Conservation (phyloP, 1,140 invertebrate genomes). For the Chironomus striatipennis region DNA sequence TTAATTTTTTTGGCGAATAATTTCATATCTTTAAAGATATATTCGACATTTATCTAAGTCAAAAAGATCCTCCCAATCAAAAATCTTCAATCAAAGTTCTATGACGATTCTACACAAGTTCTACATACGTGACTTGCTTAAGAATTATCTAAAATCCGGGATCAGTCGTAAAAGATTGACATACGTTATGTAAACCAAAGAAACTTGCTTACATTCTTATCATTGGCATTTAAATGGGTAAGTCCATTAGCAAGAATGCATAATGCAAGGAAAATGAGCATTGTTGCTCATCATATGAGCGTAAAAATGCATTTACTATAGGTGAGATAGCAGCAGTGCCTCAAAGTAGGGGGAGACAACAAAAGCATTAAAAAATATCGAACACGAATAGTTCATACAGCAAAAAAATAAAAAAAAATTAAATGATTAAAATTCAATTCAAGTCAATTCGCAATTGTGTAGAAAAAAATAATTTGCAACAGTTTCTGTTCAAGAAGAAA, state of each 20-base stretch:
- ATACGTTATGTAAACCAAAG: not conserved
- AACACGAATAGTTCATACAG: no score
- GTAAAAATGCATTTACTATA: no score
- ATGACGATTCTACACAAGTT: not conserved
- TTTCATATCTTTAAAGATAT: no score
- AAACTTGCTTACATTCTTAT: not conserved
- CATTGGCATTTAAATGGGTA: not conserved
- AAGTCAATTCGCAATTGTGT: not conserved
- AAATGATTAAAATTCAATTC: not conserved
- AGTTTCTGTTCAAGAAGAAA: not conserved
- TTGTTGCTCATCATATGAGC: no score
- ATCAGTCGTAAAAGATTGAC: not conserved
- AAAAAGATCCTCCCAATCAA: not conserved
- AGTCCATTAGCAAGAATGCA: not conserved
- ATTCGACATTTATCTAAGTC: not conserved
- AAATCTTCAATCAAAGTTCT: not conserved
- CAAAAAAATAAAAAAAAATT: no score
- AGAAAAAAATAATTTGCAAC: constrained; percentile 1
- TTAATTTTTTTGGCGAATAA: not conserved
- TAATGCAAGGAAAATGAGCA: no score
- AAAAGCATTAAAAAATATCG: no score
- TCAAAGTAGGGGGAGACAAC: no score
- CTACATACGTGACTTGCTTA: not conserved
- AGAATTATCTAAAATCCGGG: not conserved
- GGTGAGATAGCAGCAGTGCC: no score